Base-by-base conservation (phyloP, 2,888 invertebrate genomes). In the Chrysodeixis includens region DNA sequence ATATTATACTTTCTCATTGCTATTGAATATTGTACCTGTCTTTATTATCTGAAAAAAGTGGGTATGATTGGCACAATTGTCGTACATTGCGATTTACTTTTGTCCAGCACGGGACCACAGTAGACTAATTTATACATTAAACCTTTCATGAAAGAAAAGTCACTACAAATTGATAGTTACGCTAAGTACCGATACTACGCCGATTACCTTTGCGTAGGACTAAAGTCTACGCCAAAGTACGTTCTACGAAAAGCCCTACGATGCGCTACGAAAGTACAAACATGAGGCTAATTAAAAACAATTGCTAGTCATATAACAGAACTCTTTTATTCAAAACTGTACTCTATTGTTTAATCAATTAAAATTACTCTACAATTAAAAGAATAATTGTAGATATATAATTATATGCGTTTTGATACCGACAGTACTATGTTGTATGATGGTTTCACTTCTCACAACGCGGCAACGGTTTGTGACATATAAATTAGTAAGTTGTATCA, bases 401-500 rank as follows among this genome's bases (percentile, higher is more conserved):
- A 58, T 10, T 6, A 5, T 40, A 40, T n/a, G 40, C 10, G 14
- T 58, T 56, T 0, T 53, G 69, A 62, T 12, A 9, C 6, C 22
- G 62, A 30, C 62, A 68, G 76, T 80, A 78, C 70, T 0, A 10
- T 2, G 12, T 54, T 22, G 57, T 0, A 10, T 2, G 12, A 56
- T 22, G 57, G 60, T 64, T 55, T 20, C 22, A 57, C 46, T 52
- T 52, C 40, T 59, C 49, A 30, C 58, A 81, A n/a, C n/a, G n/a
- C n/a, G n/a, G n/a, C n/a, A n/a, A 81, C 81, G 75, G 74, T 66
- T 51, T 69, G 26, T 76, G 76, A 72, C 73, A 66, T 53, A 35
- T 22, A 60, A 57, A 78, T 67, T 58, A 71, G 44, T 64, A 49
- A 56, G 61, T 66, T 69, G 66, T 79, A 63, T 69, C 64, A 63